These are phyloP conservation scores for Drosophila yooni DNA, from an alignment of 2,888 invertebrate genomes.

Conservation along the genomic window DNA sequence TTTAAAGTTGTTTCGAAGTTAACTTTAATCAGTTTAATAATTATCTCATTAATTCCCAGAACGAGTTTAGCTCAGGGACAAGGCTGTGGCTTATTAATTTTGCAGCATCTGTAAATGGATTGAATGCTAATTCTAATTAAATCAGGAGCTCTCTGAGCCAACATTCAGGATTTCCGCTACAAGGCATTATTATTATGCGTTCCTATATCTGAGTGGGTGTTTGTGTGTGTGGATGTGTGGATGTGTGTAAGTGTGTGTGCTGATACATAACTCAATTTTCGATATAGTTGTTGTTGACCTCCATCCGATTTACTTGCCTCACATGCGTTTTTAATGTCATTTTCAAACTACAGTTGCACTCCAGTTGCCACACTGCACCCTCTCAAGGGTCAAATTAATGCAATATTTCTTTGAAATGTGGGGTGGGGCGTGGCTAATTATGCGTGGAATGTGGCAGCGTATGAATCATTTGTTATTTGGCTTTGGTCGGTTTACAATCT, in stretches of 20 bases:
- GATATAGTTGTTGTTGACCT: slow-evolving; percentile 49
- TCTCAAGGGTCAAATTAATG: neutral
- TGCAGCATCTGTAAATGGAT: neutral
- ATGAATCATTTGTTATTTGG: neutral
- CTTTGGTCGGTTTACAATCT: neutral
- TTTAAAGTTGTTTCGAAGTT: neutral
- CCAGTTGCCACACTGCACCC: slow-evolving; percentile 5
- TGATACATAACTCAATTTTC: slow-evolving; percentile 10
- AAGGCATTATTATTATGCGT: slow-evolving; percentile 2
- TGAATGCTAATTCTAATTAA: slow-evolving; percentile 12
- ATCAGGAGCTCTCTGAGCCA: neutral
- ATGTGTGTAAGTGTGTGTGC: neutral
- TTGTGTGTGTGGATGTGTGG: neutral
- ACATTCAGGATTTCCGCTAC: neutral
- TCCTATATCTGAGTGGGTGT: neutral
- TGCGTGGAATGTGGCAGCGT: neutral
- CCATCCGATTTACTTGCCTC: slow-evolving; percentile 63
- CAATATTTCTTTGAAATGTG: neutral
- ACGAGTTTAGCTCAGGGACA: neutral
- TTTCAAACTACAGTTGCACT: slow-evolving; percentile 60
- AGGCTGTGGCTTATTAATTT: neutral
- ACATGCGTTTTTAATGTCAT: slow-evolving; percentile 42
- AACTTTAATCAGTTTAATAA: neutral
- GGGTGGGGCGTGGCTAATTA: neutral
- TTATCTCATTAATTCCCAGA: too few species aligned